Evolutionary conservation across 2,113 vertebrate genomes (phyloP), one percentile per base, ranked within the genome.

Genomic region (Microcebus murinus): DNA sequence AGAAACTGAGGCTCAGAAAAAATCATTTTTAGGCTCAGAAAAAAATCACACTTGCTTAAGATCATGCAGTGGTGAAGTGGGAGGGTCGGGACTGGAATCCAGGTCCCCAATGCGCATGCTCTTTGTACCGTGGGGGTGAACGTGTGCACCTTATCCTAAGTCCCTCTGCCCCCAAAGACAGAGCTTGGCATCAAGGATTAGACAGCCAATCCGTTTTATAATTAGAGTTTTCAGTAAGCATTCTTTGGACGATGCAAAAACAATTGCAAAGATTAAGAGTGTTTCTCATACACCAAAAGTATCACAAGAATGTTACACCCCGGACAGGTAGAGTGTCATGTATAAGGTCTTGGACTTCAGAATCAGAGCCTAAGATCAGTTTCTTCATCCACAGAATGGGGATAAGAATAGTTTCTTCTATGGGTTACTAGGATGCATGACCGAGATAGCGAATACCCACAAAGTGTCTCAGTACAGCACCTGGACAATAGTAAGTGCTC

Each of bases 151-250:
- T 4, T 61, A 36, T 11, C 45, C 61, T 48, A 88, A 87, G 68
- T 18, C 50, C 13, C 12, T 52, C 29, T 42, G 63, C 59, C 71
- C 74, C 34, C 23, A 67, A 59, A 84, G 31, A 79, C 20, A 82
- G 27, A 71, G n/a, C 55, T n/a, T 23, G 29, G 57, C 27, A 67
- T 8, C 34, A 84, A 79, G 45, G 68, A 39, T 39, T 48, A 89
- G 39, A 81, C 74, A 84, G 42, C 17, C 87, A 76, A 81, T 81
- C n/a, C 17, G 11, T 65, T 89, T 31, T 76, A 52, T 63, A 70
- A 39, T 90, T 90, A 92, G 29, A 90, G 67, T 94, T 82, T 39
- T 74, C 73, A 83, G 77, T 29, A 45, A 57, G 67, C 36, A 39
- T 88, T 67, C 55, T 63, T 83, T 68, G 76, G 27, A 74, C 81